Evolutionary conservation across 2,113 vertebrate genomes (phyloP).

Genomic region (Perca fluviatilis): DNA sequence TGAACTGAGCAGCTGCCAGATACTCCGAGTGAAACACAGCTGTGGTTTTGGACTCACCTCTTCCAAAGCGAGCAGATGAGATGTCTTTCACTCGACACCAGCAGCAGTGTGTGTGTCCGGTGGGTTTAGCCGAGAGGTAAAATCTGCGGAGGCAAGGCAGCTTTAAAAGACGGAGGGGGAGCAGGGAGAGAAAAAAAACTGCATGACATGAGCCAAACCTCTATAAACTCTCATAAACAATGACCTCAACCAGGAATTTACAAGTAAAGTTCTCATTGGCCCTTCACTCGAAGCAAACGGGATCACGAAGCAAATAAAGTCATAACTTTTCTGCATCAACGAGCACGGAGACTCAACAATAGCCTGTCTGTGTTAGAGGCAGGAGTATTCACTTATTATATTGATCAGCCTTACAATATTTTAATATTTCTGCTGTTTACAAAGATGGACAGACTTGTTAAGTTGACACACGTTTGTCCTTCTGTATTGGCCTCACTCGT

Average conservation of each 20-base stretch:
- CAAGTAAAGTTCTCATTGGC: slow-evolving; percentile 54
- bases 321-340: slow-evolving; percentile 6
- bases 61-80: slow-evolving; percentile 43
- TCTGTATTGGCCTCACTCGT: slow-evolving; percentile 28
- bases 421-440: not conserved
- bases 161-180: slow-evolving; percentile 72
- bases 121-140: slow-evolving; percentile 50
- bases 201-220: slow-evolving; percentile 73
- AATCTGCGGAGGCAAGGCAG: slow-evolving; percentile 48
- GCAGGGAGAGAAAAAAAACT: slow-evolving; percentile 18
- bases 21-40: not conserved
- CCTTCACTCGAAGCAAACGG: not conserved
- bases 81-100: slow-evolving; percentile 22
- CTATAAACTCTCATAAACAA: slow-evolving; percentile 77
- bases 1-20: not conserved
- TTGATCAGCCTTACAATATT: not conserved
- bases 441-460: not conserved
- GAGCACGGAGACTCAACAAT: slow-evolving; percentile 1
- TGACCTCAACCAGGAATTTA: slow-evolving; percentile 84
- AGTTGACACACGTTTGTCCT: slow-evolving; percentile 29
- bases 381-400: not conserved
- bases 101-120: slow-evolving; percentile 35
- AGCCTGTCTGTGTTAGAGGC: not conserved
- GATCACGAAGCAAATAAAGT: slow-evolving; percentile 10
- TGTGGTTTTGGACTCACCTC: slow-evolving; percentile 70